Evolutionary conservation across 1,140 invertebrate genomes (phyloP), one percentile per base, ranked within the genome.

Genomic region (Drosophila watanabei): DNA sequence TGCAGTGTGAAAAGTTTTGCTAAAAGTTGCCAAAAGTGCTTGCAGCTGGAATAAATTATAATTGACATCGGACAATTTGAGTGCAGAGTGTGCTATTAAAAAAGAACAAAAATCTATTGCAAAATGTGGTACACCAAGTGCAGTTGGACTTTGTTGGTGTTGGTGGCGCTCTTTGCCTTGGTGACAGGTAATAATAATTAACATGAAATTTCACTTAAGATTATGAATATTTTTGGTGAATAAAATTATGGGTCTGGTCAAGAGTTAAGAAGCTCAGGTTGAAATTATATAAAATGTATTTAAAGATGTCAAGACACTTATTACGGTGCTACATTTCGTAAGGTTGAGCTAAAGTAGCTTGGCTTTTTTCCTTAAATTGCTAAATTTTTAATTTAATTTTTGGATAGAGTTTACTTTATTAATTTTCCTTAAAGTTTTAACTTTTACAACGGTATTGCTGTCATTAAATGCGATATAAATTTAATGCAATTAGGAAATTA

Each of bases 111-210:
- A 41, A 7, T 71, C 16, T 11, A 51, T 60, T 64, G 9, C 16
- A 84, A 89, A 72, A 88, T 88, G 85, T 84, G 80, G 77, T 88
- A 84, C 73, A 52, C 60, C 24, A 89, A 88, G 66, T 88, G 83
- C 30, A 79, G 82, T 75, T 88, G 85, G 85, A 90, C 85, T 70
- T 75, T 88, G 30, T 64, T 88, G 52, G 65, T 85, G 13, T 49
- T 85, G 54, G 24, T 85, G 81, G 81, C 80, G 28, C 73, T 88
- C 30, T 85, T 88, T 51, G 66, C 81, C 11, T 18, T 80, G 13
- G 84, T 79, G 41, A 69, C 68, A 84, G 84, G 84, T 88, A 89
- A 79, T 24, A 28, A 49, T 0, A 59, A 54, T 24, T 6, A 24
- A 37, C 18, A 37, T 37, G 1, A 37, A 37, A 24, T n/a, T 24